These are phyloP conservation scores for Charaxes varanes DNA, from an alignment of 1,140 invertebrate species.

Conservation along the genomic window DNA sequence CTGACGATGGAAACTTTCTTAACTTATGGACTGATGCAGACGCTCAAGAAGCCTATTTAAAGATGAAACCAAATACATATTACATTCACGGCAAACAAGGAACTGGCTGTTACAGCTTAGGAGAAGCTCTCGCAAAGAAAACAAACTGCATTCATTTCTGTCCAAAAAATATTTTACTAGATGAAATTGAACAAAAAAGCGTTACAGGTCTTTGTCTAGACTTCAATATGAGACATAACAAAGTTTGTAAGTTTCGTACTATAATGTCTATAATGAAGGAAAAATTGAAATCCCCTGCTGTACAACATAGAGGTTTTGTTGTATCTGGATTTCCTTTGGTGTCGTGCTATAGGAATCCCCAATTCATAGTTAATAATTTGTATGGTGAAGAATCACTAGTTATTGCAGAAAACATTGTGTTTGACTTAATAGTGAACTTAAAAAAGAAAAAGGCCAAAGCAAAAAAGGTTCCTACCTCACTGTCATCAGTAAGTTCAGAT, in stretches of 20 bases:
- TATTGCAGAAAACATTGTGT: slow-evolving; percentile 56
- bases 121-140: slow-evolving; percentile 71
- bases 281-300: slow-evolving; percentile 63
- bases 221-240: slow-evolving; percentile 71
- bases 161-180: slow-evolving; percentile 67
- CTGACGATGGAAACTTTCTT: slow-evolving; percentile 28
- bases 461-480: too few relatives aligned
- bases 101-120: slow-evolving; percentile 64
- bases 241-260: slow-evolving; percentile 58
- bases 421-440: slow-evolving; percentile 54
- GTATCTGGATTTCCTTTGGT: slow-evolving; percentile 76
- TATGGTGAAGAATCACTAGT: slow-evolving; percentile 67
- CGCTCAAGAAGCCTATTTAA: slow-evolving; percentile 68
- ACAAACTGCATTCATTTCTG: slow-evolving; percentile 75
- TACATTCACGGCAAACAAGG: slow-evolving; percentile 76
- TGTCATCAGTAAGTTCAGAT: too few relatives aligned
- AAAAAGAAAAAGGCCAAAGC: slow-evolving; percentile 53
- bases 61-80: slow-evolving; percentile 71
- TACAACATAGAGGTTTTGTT: slow-evolving; percentile 75
- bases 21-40: slow-evolving; percentile 57
- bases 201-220: slow-evolving; percentile 69
- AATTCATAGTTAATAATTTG: slow-evolving; percentile 38
- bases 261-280: slow-evolving; percentile 67
- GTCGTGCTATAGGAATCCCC: slow-evolving; percentile 36
- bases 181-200: slow-evolving; percentile 72